phyloP scores from a whole-genome alignment of 92 coral and sea anemone species.

The Porites divaricata region DNA sequence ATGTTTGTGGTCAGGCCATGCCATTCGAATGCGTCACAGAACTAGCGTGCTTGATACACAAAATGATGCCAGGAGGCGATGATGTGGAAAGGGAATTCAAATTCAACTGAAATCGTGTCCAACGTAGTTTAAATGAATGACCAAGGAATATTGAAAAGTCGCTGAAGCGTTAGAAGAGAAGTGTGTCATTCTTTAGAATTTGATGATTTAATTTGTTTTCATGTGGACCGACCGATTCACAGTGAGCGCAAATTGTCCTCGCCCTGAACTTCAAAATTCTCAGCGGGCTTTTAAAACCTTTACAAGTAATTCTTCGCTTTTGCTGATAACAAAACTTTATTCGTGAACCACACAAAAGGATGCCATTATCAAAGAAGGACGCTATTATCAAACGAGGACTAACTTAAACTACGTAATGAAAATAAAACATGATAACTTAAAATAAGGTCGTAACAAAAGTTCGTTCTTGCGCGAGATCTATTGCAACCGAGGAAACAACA shows the following conservation, averaged over 20 bases:
- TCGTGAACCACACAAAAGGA: not conserved
- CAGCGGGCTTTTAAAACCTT: constrained; percentile 21
- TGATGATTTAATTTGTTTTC: constrained; percentile 61
- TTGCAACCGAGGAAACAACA: constrained; percentile 13
- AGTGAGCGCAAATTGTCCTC: constrained; percentile 19
- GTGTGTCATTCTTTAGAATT: constrained; percentile 63
- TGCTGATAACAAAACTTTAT: not conserved
- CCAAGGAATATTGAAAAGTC: not conserved
- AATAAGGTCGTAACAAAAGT: not conserved
- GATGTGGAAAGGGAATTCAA: not conserved
- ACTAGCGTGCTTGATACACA: not conserved
- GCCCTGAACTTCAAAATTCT: constrained; percentile 25
- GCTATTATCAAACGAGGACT: not conserved
- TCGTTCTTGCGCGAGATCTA: not conserved
- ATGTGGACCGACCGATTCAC: constrained; percentile 36
- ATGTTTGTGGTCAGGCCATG: constrained; percentile 23
- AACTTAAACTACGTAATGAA: not conserved
- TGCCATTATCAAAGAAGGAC: not conserved
- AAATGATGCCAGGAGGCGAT: constrained; percentile 6
- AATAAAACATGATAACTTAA: not conserved
- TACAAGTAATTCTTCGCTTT: constrained; percentile 8
- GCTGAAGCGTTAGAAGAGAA: constrained; percentile 27
- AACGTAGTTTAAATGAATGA: not conserved
- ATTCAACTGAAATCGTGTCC: not conserved
- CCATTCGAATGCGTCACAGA: constrained; percentile 9